Conservation (phyloP, 2,113 vertebrate species). For the Melospiza georgiana region DNA sequence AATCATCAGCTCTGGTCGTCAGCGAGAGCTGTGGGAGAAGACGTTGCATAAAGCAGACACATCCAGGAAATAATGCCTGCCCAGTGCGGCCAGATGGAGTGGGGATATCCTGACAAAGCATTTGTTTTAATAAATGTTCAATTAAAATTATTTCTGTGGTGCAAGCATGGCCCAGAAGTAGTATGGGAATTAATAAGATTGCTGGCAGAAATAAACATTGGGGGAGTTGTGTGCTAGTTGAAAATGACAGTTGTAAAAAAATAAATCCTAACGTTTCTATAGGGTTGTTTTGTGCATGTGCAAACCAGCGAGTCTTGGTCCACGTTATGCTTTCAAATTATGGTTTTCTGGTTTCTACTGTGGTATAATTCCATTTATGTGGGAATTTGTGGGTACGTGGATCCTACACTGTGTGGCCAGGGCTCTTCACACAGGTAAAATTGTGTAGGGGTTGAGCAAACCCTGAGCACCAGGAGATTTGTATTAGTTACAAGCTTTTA, state of each 20-base stretch:
- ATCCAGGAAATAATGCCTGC: constrained; percentile 55
- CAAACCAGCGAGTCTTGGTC: neutral
- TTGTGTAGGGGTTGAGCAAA: neutral
- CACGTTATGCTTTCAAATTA: neutral
- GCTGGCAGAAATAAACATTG: neutral
- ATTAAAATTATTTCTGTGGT: constrained; percentile 49
- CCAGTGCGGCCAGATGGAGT: constrained; percentile 51
- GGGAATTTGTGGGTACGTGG: neutral
- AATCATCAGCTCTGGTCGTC: constrained; percentile 39
- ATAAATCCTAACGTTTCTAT: rapidly evolving
- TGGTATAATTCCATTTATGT: neutral
- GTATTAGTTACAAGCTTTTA: neutral
- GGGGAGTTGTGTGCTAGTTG: neutral
- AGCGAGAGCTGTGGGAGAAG: constrained; percentile 17
- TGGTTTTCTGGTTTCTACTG: neutral
- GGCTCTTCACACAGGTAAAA: neutral
- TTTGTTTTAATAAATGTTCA: constrained; percentile 59
- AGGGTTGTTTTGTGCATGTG: neutral
- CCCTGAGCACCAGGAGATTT: neutral
- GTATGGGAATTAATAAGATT: constrained; percentile 43
- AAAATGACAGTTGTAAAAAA: neutral
- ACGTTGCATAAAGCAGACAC: constrained; percentile 39
- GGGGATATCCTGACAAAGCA: constrained; percentile 58
- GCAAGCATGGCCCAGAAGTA: constrained; percentile 28
- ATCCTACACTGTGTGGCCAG: rapidly evolving